Conservation (phyloP, 2,888 invertebrate species). For the Disparrhopalites patrizii region DNA sequence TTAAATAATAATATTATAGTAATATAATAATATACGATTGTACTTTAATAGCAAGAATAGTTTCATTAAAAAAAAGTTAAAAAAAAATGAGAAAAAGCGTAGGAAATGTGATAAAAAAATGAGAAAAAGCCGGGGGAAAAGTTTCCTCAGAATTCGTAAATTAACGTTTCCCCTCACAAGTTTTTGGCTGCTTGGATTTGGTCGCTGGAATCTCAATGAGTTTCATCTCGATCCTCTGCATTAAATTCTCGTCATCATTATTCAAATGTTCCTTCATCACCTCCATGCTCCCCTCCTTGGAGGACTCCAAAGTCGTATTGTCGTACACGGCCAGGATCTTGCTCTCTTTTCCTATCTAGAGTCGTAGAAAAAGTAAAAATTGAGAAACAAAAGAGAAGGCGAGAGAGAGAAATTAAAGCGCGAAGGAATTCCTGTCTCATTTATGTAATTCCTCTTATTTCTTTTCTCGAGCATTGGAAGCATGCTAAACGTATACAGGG, state of each 20-base stretch:
- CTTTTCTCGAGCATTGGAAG: too few relatives aligned
- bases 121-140: background rate
- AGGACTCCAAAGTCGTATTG: background rate
- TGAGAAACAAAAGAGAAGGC: too few relatives aligned
- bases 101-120: background rate
- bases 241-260: constrained; percentile 2
- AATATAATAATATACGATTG: too few relatives aligned
- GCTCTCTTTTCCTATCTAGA: background rate
- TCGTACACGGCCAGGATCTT: constrained; percentile 2
- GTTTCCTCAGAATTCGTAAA: background rate
- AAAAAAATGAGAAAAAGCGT: background rate
- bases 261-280: background rate
- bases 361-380: too few relatives aligned
- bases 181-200: constrained; percentile 9
- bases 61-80: background rate
- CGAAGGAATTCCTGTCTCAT: too few relatives aligned
- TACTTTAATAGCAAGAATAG: too few relatives aligned
- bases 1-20: too few relatives aligned
- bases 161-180: background rate
- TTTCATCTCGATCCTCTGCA: background rate
- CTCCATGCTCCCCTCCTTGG: background rate
- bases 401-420: too few relatives aligned
- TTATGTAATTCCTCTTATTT: too few relatives aligned
- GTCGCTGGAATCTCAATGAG: background rate
- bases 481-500: too few relatives aligned